Conservation (phyloP, 2,113 vertebrate genomes). For the Asarcornis scutulata region DNA sequence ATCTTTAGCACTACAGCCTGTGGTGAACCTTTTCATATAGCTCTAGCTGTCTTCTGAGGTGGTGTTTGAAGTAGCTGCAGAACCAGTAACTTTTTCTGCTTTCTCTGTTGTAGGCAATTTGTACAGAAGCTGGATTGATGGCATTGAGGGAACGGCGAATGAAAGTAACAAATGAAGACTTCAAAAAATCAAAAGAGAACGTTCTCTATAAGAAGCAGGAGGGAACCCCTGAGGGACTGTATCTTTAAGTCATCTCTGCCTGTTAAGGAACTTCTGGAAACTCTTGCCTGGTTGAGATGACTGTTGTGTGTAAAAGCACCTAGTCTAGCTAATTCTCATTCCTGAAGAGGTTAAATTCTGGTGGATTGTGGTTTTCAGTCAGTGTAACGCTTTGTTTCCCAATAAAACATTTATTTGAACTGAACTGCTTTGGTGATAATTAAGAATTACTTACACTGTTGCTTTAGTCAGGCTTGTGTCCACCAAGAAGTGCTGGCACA, state of each 20-base stretch:
- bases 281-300: background rate
- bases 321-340: background rate
- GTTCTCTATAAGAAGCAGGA: slow-evolving; percentile 99
- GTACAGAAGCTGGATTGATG: slow-evolving; percentile 97
- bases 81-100: background rate
- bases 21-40: background rate
- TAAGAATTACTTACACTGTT: background rate
- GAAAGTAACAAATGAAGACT: slow-evolving; percentile 99
- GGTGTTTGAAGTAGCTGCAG: background rate
- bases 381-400: slow-evolving; percentile 5
- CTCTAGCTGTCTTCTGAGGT: background rate
- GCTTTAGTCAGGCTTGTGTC: too few species aligned
- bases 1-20: accelerated
- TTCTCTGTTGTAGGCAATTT: slow-evolving; percentile 87
- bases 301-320: background rate
- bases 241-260: slow-evolving; percentile 70
- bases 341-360: background rate
- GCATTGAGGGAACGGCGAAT: slow-evolving; percentile 93
- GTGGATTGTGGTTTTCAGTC: background rate
- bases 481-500: accelerated
- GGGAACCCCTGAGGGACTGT: slow-evolving; percentile 94
- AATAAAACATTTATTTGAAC: slow-evolving; percentile 73
- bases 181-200: slow-evolving; percentile 99
- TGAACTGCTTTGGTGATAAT: background rate
- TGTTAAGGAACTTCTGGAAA: background rate